phyloP scores from a whole-genome alignment of 2,888 invertebrate genomes.

The Rhagophthalmus giganteus region DNA sequence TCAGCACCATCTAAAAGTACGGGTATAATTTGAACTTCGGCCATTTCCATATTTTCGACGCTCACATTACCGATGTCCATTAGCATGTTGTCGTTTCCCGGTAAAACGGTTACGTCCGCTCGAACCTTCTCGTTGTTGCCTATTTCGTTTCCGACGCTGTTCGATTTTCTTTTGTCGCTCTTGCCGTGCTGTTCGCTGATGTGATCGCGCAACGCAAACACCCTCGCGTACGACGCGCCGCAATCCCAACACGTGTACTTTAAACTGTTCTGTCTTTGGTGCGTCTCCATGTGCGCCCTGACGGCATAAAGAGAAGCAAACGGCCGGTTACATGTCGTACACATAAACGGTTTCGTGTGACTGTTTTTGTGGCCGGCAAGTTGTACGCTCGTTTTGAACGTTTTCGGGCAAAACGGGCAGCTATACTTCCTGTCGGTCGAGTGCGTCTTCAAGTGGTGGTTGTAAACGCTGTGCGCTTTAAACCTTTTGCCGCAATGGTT shows the following conservation, averaged over 20 bases:
- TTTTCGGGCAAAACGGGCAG: conserved; percentile 76
- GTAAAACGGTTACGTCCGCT: conserved; percentile 35
- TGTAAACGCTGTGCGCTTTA: conserved; percentile 78
- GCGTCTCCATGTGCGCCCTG: conserved; percentile 74
- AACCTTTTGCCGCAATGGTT: conserved; percentile 73
- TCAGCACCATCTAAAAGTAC: too few relatives aligned
- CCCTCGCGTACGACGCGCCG: conserved; percentile 76
- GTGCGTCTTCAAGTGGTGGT: conserved; percentile 75
- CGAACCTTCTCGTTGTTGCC: not conserved
- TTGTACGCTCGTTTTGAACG: conserved; percentile 80
- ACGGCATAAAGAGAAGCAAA: conserved; percentile 79
- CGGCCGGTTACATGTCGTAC: conserved; percentile 75
- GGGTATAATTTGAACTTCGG: conserved; percentile 4
- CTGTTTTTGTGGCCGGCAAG: conserved; percentile 79
- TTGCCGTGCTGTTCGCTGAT: conserved; percentile 65
- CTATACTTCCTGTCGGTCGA: conserved; percentile 75
- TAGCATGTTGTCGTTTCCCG: conserved; percentile 39
- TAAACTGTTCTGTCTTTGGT: conserved; percentile 69
- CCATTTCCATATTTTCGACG: conserved; percentile 18
- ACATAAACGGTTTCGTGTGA: conserved; percentile 78
- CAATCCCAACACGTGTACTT: conserved; percentile 72
- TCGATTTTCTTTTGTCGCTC: conserved; percentile 5
- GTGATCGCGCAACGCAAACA: conserved; percentile 75
- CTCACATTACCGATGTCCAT: conserved; percentile 13
- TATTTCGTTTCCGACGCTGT: too few relatives aligned